phyloP scores from a whole-genome alignment of 1,140 invertebrate genomes.

The Cyphomyrmex costatus region DNA sequence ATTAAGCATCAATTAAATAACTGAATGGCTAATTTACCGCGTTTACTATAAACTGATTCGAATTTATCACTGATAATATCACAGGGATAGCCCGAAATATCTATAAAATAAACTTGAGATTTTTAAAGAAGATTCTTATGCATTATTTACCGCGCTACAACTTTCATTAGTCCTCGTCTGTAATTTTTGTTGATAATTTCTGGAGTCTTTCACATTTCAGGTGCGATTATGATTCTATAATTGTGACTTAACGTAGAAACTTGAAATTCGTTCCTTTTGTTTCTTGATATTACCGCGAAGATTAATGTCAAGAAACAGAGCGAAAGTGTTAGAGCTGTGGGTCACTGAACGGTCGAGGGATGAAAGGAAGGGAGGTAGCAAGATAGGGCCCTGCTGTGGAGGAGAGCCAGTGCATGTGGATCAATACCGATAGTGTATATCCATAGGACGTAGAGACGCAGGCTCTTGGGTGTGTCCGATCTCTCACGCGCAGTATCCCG shows the following conservation, averaged over 20 bases:
- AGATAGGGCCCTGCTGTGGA: slow-evolving; percentile 38
- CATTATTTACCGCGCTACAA: too few relatives aligned
- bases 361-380: slow-evolving; percentile 22
- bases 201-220: background rate
- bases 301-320: slow-evolving; percentile 20
- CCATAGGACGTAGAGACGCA: slow-evolving; percentile 75
- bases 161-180: too few relatives aligned
- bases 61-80: too few relatives aligned
- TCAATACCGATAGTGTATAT: slow-evolving; percentile 78
- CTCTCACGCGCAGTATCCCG: slow-evolving; percentile 60
- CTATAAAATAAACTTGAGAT: too few relatives aligned
- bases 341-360: slow-evolving; percentile 54
- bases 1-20: too few relatives aligned
- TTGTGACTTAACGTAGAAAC: background rate
- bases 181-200: too few relatives aligned
- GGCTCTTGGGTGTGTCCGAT: slow-evolving; percentile 77
- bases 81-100: too few relatives aligned
- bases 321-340: slow-evolving; percentile 19
- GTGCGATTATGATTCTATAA: background rate
- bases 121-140: too few relatives aligned
- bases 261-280: background rate
- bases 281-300: background rate
- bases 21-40: too few relatives aligned
- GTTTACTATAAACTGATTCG: too few relatives aligned
- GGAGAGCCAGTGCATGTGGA: slow-evolving; percentile 72